These are phyloP conservation scores for Opisthograptis luteolata DNA, from an alignment of 2,888 invertebrate species.

Conservation along the genomic window DNA sequence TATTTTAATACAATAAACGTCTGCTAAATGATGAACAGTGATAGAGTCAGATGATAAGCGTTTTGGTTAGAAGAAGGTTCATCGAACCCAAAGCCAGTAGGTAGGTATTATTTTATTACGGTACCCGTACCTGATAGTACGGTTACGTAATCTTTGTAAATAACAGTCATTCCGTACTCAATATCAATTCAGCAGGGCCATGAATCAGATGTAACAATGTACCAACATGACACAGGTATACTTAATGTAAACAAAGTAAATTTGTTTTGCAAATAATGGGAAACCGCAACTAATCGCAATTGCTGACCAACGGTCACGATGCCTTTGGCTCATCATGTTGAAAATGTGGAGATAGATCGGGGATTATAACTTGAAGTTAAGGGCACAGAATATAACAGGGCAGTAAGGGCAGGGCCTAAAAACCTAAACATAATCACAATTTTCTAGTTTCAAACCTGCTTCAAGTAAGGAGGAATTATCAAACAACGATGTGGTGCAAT, in stretches of 20 bases:
- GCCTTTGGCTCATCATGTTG: constrained; percentile 14
- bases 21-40: too few relatives aligned
- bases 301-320: constrained; percentile 35
- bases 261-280: constrained; percentile 38
- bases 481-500: too few relatives aligned
- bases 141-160: constrained; percentile 27
- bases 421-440: too few relatives aligned
- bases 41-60: too few relatives aligned
- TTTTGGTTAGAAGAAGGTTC: too few relatives aligned
- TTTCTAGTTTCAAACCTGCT: too few relatives aligned
- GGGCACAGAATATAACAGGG: too few relatives aligned
- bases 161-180: constrained; percentile 25
- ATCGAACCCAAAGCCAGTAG: background rate
- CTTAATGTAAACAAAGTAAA: constrained; percentile 39
- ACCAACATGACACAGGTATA: constrained; percentile 21
- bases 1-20: too few relatives aligned
- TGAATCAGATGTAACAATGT: constrained; percentile 27
- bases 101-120: constrained; percentile 7
- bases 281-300: constrained; percentile 42
- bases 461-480: too few relatives aligned
- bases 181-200: constrained; percentile 22
- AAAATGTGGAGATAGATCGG: too few relatives aligned
- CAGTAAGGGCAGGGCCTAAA: too few relatives aligned
- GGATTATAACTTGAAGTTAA: too few relatives aligned
- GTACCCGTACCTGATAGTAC: constrained; percentile 17